Percentiles rank a stretch among this genome's conserved stretches.
phyloP scores from a whole-genome alignment of 2,888 invertebrate species.

The Augiades crinisus region DNA sequence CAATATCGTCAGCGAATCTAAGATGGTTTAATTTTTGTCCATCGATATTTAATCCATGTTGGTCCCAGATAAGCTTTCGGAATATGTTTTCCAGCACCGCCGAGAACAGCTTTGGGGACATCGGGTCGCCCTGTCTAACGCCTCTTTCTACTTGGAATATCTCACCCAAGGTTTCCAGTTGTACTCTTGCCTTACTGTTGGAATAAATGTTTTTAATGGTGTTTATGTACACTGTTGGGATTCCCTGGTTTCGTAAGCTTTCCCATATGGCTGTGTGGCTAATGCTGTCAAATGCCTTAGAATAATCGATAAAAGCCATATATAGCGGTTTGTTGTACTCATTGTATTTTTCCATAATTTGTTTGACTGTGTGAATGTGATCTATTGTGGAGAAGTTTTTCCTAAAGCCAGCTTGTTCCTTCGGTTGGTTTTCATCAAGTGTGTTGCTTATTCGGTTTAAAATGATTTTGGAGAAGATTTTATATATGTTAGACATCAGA shows the following conservation, averaged over 20 bases:
- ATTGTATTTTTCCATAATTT: slow-evolving; percentile 6
- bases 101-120: slow-evolving; percentile 1
- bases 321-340: slow-evolving; percentile 10
- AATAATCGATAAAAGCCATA: slow-evolving; percentile 23
- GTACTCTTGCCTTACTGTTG: neutral
- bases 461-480: neutral
- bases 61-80: neutral
- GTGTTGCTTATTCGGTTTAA: neutral
- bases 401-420: slow-evolving; percentile 3
- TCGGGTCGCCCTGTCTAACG: neutral
- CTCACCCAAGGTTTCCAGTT: neutral
- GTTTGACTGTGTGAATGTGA: slow-evolving; percentile 5
- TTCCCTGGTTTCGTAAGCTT: neutral
- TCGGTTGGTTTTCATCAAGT: slow-evolving; percentile 11
- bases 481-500: slow-evolving; percentile 19
- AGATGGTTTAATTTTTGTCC: neutral
- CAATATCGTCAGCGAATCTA: neutral
- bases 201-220: neutral
- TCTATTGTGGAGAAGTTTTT: neutral
- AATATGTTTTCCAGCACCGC: neutral
- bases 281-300: slow-evolving; percentile 21
- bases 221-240: neutral
- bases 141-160: neutral
- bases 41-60: neutral
- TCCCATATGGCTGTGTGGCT: slow-evolving; percentile 6